Conservation (phyloP, 2,888 invertebrate genomes). For the Calliopum simillimum region DNA sequence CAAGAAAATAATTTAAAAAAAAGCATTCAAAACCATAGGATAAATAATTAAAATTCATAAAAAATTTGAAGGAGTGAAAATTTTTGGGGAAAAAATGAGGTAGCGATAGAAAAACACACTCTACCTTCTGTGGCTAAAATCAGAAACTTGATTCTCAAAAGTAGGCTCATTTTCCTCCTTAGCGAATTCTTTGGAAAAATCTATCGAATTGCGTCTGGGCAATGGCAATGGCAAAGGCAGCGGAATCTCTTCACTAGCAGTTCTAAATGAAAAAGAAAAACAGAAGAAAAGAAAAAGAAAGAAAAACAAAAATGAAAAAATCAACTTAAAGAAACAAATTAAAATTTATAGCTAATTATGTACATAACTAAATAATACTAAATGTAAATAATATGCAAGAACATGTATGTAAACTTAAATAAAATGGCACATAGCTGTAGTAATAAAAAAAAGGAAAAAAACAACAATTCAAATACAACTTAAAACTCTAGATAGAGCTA, state of each 20-base stretch:
- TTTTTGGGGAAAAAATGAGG: too few relatives aligned
- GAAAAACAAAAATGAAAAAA: conserved; percentile 36
- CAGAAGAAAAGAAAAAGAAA: conserved; percentile 45
- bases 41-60: conserved; percentile 12
- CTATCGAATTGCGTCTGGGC: conserved; percentile 74
- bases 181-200: conserved; percentile 70
- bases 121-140: conserved; percentile 68
- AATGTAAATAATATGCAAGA: conserved; percentile 16
- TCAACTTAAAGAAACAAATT: conserved; percentile 33
- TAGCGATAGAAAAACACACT: conserved; percentile 29
- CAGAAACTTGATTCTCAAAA: conserved; percentile 78
- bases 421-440: too few relatives aligned
- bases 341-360: conserved; percentile 41
- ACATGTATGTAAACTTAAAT: too few relatives aligned
- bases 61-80: background rate
- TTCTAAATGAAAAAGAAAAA: conserved; percentile 52
- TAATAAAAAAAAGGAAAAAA: too few relatives aligned
- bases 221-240: conserved; percentile 71
- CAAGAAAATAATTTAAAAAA: background rate
- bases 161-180: conserved; percentile 59
- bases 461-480: too few relatives aligned
- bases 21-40: background rate
- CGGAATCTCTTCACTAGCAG: conserved; percentile 69
- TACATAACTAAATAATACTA: conserved; percentile 35
- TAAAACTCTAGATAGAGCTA: too few relatives aligned